Evolutionary conservation across 1,140 invertebrate species (phyloP).

Genomic region (Harpegnathos saltator): DNA sequence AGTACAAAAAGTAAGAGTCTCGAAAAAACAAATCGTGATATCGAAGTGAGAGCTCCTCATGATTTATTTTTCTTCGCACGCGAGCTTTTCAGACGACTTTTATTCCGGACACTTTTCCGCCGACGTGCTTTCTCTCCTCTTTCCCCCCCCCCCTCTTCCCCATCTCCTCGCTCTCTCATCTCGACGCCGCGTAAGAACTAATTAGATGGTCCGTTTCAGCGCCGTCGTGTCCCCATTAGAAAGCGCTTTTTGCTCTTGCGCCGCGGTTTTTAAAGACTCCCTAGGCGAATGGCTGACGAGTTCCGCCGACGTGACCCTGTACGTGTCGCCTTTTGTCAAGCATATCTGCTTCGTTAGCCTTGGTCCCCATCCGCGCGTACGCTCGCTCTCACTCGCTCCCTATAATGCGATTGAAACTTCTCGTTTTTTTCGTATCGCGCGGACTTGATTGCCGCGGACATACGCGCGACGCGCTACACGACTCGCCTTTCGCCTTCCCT

Average conservation of each 20-base stretch:
- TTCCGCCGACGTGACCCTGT: not conserved
- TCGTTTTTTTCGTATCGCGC: not conserved
- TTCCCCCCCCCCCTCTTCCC: not conserved
- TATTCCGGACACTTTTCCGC: not conserved
- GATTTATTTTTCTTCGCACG: not conserved
- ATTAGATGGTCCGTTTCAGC: conserved; percentile 4
- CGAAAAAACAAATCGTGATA: conserved; percentile 9
- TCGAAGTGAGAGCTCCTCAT: not conserved
- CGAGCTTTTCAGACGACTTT: not conserved
- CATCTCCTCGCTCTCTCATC: not conserved
- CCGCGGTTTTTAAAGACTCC: conserved; percentile 29
- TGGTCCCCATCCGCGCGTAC: no score
- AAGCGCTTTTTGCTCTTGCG: conserved; percentile 1
- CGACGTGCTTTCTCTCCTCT: no score
- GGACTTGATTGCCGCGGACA: not conserved
- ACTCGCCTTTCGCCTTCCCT: conserved; percentile 1
- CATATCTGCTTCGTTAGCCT: conserved; percentile 23
- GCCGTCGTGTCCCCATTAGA: conserved; percentile 25
- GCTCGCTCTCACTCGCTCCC: not conserved
- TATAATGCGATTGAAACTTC: conserved; percentile 11
- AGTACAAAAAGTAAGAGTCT: not conserved
- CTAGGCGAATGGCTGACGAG: not conserved
- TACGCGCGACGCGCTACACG: conserved; percentile 22
- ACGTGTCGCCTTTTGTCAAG: conserved; percentile 26
- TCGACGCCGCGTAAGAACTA: conserved; percentile 9